phyloP scores from a whole-genome alignment of 1,140 invertebrate species.

The Neoseiulus cucumeris region DNA sequence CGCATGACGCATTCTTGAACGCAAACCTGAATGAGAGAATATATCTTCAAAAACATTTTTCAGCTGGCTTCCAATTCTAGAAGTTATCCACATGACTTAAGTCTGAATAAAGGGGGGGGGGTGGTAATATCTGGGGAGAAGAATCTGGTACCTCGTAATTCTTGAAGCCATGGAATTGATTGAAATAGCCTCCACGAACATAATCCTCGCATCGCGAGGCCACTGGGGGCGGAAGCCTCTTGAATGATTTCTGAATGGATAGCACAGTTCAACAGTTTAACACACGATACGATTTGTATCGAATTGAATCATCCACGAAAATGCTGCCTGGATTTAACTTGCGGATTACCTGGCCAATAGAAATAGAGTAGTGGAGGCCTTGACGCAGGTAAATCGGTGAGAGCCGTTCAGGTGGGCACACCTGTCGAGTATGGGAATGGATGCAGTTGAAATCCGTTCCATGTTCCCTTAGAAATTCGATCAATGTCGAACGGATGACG shows the following conservation, averaged over 20 bases:
- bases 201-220: constrained; percentile 1
- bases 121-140: too few relatives aligned
- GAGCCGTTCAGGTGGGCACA: neutral
- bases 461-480: too few relatives aligned
- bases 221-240: neutral
- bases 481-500: neutral
- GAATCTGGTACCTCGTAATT: constrained; percentile 7
- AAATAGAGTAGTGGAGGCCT: constrained; percentile 4
- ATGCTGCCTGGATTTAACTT: neutral
- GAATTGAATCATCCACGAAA: neutral
- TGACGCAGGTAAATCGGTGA: constrained; percentile 4
- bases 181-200: neutral
- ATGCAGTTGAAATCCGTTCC: too few relatives aligned
- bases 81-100: too few relatives aligned
- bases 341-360: neutral
- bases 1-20: constrained; percentile 8
- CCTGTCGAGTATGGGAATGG: neutral
- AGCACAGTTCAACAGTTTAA: neutral
- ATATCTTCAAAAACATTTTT: too few relatives aligned
- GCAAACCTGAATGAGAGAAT: neutral
- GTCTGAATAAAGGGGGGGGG: too few relatives aligned
- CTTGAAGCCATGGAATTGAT: constrained; percentile 4
- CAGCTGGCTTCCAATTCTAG: too few relatives aligned
- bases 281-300: neutral
- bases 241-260: neutral